Evolutionary conservation across 1,140 invertebrate species (phyloP).

Genomic region (Bombus confusus): DNA sequence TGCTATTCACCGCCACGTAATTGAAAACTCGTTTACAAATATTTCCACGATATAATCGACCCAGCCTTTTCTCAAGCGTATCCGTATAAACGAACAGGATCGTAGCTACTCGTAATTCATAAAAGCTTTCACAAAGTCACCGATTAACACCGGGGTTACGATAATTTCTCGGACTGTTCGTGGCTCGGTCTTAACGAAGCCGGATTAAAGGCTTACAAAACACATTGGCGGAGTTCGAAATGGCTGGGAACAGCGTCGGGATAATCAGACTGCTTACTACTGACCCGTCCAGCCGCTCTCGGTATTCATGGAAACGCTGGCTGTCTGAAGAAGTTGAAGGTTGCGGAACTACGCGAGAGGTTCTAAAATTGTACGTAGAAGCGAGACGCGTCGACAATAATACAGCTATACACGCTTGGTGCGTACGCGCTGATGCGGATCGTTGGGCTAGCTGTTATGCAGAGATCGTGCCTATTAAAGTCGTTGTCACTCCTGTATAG

Average conservation of each 20-base stretch:
- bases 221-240: not conserved
- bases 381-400: slow-evolving; percentile 9
- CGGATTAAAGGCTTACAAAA: slow-evolving; percentile 19
- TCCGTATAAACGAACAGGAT: not conserved
- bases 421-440: slow-evolving; percentile 38
- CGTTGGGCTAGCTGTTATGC: slow-evolving; percentile 32
- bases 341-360: not conserved
- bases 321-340: not conserved
- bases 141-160: not conserved
- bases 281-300: not conserved
- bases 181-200: not conserved
- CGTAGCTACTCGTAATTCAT: not conserved
- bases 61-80: no score
- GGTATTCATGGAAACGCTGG: not conserved
- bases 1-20: not conserved
- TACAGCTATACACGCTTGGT: slow-evolving; percentile 36
- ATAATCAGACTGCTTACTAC: not conserved
- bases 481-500: not conserved
- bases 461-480: slow-evolving; percentile 41
- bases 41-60: no score
- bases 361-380: not conserved
- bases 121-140: not conserved
- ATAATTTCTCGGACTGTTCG: not conserved
- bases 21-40: no score
- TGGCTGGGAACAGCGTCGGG: no score